Evolutionary conservation across 2,888 invertebrate species (phyloP).

Genomic region (Watsonalla binaria): DNA sequence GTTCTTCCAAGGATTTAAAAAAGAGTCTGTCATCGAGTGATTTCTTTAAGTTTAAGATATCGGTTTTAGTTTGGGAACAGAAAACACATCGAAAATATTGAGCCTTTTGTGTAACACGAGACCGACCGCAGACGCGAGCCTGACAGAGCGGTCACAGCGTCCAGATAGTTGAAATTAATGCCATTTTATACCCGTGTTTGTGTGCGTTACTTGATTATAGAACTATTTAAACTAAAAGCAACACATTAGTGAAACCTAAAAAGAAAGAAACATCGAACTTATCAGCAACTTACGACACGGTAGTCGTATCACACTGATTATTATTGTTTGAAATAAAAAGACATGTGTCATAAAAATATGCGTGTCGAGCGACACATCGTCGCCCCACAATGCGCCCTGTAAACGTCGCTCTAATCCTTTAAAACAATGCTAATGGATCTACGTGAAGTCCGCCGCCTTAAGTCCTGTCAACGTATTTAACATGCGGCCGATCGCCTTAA

Average conservation of each 20-base stretch:
- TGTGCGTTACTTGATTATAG: neutral
- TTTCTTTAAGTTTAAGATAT: slow-evolving; percentile 68
- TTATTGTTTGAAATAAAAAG: slow-evolving; percentile 46
- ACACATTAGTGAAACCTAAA: slow-evolving; percentile 21
- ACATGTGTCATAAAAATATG: slow-evolving; percentile 74
- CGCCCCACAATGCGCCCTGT: slow-evolving; percentile 47
- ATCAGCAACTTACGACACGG: slow-evolving; percentile 55
- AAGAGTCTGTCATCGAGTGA: slow-evolving; percentile 51
- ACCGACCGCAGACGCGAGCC: slow-evolving; percentile 52
- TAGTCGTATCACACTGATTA: slow-evolving; percentile 70
- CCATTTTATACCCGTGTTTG: slow-evolving; percentile 23
- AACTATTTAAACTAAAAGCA: slow-evolving; percentile 13
- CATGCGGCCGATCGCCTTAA: slow-evolving; percentile 64
- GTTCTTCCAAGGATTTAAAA: slow-evolving; percentile 10
- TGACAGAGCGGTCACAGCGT: slow-evolving; percentile 45
- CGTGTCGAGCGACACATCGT: slow-evolving; percentile 52
- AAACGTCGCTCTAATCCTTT: slow-evolving; percentile 72
- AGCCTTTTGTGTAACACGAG: slow-evolving; percentile 71
- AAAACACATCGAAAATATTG: slow-evolving; percentile 57
- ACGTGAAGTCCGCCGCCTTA: slow-evolving; percentile 61
- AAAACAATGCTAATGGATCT: slow-evolving; percentile 78
- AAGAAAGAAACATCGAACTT: slow-evolving; percentile 30
- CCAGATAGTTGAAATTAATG: slow-evolving; percentile 40
- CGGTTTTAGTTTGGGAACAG: slow-evolving; percentile 63
- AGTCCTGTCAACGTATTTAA: slow-evolving; percentile 69